Conservation (phyloP, 2,797 vertebrate species). For the Chelon auratus region DNA sequence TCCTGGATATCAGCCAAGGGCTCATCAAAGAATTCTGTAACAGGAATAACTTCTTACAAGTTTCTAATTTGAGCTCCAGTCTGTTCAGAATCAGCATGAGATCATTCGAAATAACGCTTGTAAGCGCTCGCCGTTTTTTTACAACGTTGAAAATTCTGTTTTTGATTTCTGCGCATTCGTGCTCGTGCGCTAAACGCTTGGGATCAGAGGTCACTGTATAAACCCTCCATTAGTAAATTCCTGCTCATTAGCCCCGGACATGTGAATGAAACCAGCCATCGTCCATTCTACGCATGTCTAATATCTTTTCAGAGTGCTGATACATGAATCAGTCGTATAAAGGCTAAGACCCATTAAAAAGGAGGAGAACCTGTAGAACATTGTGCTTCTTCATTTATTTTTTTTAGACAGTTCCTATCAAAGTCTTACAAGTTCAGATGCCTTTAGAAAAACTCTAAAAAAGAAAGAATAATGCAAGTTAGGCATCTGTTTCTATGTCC, state of each 20-base stretch:
- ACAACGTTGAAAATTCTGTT: neutral
- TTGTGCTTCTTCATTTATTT: neutral
- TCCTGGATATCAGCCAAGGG: slow-evolving; percentile 28
- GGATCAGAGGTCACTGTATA: slow-evolving; percentile 70
- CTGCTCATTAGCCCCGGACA: slow-evolving; percentile 52
- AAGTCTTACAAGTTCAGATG: neutral
- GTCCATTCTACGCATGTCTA: slow-evolving; percentile 57
- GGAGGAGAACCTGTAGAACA: too few species aligned
- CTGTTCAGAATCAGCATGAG: neutral
- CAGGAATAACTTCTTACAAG: neutral
- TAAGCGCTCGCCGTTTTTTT: neutral
- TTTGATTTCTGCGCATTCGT: slow-evolving; percentile 14
- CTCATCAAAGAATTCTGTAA: slow-evolving; percentile 19
- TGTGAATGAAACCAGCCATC: slow-evolving; percentile 58
- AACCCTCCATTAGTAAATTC: slow-evolving; percentile 70
- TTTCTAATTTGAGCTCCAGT: neutral
- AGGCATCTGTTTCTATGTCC: neutral
- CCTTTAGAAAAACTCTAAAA: neutral
- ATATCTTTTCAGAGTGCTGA: slow-evolving; percentile 29
- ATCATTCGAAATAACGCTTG: neutral
- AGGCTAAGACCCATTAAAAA: slow-evolving; percentile 32
- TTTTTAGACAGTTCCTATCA: neutral
- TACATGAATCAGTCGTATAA: slow-evolving; percentile 27
- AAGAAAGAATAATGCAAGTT: neutral
- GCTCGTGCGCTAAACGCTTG: neutral